Conservation (phyloP, 1,140 invertebrate genomes). For the Rhynchophorus ferrugineus region DNA sequence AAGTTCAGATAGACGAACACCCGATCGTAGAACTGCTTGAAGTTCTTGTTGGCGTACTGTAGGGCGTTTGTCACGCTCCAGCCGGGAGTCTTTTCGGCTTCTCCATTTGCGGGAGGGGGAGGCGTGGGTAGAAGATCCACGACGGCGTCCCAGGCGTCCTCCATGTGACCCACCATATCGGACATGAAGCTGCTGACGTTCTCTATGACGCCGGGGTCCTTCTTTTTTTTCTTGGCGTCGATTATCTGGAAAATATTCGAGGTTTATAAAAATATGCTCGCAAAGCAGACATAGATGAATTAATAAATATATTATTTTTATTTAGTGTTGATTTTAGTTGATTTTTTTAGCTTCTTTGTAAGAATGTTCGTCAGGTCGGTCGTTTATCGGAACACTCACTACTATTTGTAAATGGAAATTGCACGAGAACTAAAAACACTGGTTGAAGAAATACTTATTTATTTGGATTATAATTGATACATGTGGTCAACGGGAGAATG, state of each 20-base stretch:
- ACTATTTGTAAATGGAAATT: no score
- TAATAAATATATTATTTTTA: no score
- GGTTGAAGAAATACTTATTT: no score
- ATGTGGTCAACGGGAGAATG: no score
- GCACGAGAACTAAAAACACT: no score
- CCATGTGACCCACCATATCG: not conserved
- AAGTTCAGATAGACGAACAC: constrained; percentile 1
- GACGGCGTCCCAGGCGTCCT: constrained; percentile 8
- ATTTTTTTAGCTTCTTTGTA: no score
- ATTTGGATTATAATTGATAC: no score
- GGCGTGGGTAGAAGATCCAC: constrained; percentile 1
- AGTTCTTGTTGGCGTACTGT: constrained; percentile 5
- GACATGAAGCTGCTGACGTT: not conserved
- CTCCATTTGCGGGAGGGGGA: not conserved
- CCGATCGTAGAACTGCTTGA: constrained; percentile 8
- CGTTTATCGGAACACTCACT: no score
- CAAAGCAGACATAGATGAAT: no score
- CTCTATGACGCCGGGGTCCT: not conserved
- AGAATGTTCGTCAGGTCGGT: no score
- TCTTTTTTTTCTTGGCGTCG: constrained; percentile 4
- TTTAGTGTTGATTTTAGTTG: no score
- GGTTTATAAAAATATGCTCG: constrained; percentile 48
- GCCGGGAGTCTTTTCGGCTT: constrained; percentile 1
- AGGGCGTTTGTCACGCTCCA: constrained; percentile 1
- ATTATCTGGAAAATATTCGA: not conserved